Evolutionary conservation across 2,113 vertebrate species (phyloP).

Genomic region (Cebus imitator): DNA sequence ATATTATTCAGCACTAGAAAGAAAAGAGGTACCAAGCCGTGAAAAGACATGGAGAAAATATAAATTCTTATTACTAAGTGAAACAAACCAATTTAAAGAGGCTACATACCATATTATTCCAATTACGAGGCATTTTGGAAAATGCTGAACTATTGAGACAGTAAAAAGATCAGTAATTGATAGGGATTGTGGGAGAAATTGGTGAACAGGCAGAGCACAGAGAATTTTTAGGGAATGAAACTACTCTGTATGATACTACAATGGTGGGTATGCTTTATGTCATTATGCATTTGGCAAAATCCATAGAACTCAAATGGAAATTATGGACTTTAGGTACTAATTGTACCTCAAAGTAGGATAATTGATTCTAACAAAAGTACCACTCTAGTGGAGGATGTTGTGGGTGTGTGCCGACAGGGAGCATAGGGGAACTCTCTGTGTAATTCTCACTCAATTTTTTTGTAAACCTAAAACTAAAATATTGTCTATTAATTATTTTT

Average conservation of each 20-base stretch:
- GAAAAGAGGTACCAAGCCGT: neutral
- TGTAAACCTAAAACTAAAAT: neutral
- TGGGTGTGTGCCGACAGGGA: neutral
- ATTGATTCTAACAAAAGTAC: neutral
- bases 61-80: neutral
- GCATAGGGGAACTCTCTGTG: neutral
- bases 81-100: neutral
- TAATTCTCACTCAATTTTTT: neutral
- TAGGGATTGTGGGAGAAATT: neutral
- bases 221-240: neutral
- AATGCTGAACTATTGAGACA: neutral
- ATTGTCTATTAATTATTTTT: slow-evolving; percentile 1
- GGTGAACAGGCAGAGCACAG: neutral
- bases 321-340: neutral
- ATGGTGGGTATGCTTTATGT: neutral
- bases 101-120: neutral
- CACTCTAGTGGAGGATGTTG: neutral
- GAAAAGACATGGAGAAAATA: neutral
- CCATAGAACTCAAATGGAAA: neutral
- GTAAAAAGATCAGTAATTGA: neutral
- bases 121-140: neutral
- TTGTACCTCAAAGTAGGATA: neutral
- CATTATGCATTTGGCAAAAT: neutral
- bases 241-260: neutral
- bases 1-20: neutral